Base-by-base conservation (phyloP, 1,140 invertebrate species). In the Meloidogyne chitwoodi region DNA sequence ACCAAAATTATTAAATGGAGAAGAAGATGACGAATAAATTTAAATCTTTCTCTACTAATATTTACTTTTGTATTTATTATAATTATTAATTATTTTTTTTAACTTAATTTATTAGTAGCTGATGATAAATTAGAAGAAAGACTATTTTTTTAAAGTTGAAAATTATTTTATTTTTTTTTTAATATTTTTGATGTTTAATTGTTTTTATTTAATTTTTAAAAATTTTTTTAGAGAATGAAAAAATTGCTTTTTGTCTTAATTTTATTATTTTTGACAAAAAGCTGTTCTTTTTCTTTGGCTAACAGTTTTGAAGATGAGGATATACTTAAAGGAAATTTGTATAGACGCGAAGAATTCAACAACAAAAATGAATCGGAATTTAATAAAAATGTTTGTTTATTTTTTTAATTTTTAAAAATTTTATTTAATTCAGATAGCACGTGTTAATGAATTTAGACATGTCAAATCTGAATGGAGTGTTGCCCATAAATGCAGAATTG, bases 21-120 rank as follows among this genome's bases (percentile, higher is more conserved):
- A 56, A n/a, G n/a, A 68, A 16, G 80, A 80, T 26, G 76, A 80
- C 56, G 63, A 80, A 26, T 24, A 78, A 31, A 31, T 67, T 62
- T 73, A 73, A 26, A 4, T 38, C 34, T 8, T 38, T 38, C n/a
- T n/a, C n/a, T n/a, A n/a, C n/a, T n/a, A n/a, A n/a, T n/a, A n/a
- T n/a, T n/a, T n/a, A n/a, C n/a, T n/a, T n/a, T 38, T 38, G 34
- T 38, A 38, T 38, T 38, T 38, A 38, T 38, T 38, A 31, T 31
- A 38, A 38, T n/a, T n/a, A n/a, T n/a, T 38, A 38, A 38, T 38
- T 38, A 31, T 38, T 38, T 38, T 38, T 6, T 6, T 10, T 38
- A 38, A 38, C 10, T 38, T 38, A 38, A n/a, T n/a, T n/a, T n/a
- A n/a, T n/a, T n/a, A n/a, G n/a, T n/a, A n/a, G n/a, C n/a, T n/a